These are phyloP conservation scores for Drosophila robusta DNA, from an alignment of 2,888 invertebrate genomes.

Conservation along the genomic window DNA sequence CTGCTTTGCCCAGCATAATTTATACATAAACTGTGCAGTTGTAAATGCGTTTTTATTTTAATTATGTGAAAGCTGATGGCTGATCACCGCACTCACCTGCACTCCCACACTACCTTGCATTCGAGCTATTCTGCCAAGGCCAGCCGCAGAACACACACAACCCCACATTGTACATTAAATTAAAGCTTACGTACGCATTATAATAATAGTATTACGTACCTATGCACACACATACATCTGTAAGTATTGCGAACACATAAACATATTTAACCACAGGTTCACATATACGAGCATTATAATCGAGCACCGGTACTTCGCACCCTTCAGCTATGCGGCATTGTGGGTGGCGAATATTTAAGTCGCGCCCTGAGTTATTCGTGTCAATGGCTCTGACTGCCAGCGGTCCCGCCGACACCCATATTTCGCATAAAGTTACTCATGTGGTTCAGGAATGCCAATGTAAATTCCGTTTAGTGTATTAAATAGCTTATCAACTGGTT, in stretches of 20 bases:
- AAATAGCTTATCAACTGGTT: conserved; percentile 20
- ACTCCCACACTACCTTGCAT: background rate
- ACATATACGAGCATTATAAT: conserved; percentile 52
- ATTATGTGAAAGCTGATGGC: conserved; percentile 1
- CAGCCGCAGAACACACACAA: background rate
- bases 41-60: background rate
- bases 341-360: conserved; percentile 35
- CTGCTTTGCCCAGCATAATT: no score
- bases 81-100: background rate
- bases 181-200: background rate
- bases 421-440: conserved; percentile 4
- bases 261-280: conserved; percentile 63
- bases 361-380: conserved; percentile 30
- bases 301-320: conserved; percentile 12
- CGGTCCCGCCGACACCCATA: conserved; percentile 2
- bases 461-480: conserved; percentile 26
- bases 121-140: background rate
- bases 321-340: conserved; percentile 4
- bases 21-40: background rate
- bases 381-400: conserved; percentile 19
- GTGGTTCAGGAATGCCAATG: conserved; percentile 17
- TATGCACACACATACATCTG: conserved; percentile 7
- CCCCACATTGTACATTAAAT: background rate
- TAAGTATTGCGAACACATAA: conserved; percentile 34
- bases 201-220: background rate